Percentiles rank a stretch among this genome's conserved stretches.
These are phyloP conservation scores for Petrosia ficiformis DNA, from an alignment of 37 sponge, comb jelly and placozoan genomes.

Conservation along the genomic window DNA sequence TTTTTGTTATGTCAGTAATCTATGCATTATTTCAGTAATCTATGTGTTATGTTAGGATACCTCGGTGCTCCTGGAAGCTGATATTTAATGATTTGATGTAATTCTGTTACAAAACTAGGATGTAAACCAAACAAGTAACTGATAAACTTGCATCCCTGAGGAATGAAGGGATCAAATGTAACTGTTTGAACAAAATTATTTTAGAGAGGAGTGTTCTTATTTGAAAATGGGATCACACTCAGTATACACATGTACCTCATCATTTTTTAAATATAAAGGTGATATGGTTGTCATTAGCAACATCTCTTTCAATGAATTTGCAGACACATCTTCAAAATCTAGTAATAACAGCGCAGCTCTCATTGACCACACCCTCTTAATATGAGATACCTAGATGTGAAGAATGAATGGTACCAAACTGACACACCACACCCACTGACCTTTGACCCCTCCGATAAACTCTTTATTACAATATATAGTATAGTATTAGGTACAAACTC, in stretches of 20 bases:
- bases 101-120: conserved; percentile 49
- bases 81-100: conserved; percentile 70
- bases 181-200: too few relatives aligned
- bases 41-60: conserved; percentile 15
- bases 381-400: conserved; percentile 29
- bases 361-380: conserved; percentile 69
- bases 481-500: conserved; percentile 56
- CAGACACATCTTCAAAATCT: conserved; percentile 69
- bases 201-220: too few relatives aligned
- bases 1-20: conserved; percentile 2
- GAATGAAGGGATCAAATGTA: too few relatives aligned
- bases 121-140: conserved; percentile 75
- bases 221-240: too few relatives aligned
- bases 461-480: conserved; percentile 44
- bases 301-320: conserved; percentile 53
- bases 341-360: conserved; percentile 47
- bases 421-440: too few relatives aligned
- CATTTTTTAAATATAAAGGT: not conserved
- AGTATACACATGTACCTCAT: too few relatives aligned
- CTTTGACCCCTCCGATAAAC: conserved; percentile 32
- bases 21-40: not conserved
- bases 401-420: not conserved
- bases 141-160: conserved; percentile 62
- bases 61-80: conserved; percentile 45
- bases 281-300: conserved; percentile 2